Evolutionary conservation across 2,797 vertebrate species (phyloP).

Genomic region (Argya squamiceps): DNA sequence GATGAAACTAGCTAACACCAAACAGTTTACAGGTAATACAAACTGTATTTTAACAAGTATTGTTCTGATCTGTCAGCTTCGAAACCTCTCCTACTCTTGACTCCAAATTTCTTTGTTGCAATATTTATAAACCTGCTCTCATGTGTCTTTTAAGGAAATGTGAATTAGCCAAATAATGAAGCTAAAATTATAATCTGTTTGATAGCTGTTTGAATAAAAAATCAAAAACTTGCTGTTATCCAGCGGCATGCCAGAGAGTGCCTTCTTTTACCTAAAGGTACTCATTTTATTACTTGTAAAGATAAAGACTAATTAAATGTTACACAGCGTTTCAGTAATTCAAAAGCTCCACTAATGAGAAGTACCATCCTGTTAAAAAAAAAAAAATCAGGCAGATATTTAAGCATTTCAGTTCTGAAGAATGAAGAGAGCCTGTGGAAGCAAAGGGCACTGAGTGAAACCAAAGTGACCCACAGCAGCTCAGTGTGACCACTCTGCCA

Average conservation of each 20-base stretch:
- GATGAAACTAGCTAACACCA: background rate
- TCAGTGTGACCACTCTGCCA: background rate
- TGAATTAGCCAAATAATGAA: slow-evolving; percentile 72
- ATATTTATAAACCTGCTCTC: slow-evolving; percentile 67
- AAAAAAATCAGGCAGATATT: background rate
- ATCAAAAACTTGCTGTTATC: slow-evolving; percentile 57
- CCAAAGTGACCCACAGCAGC: rapidly evolving
- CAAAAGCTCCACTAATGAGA: slow-evolving; percentile 50
- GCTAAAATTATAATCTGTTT: slow-evolving; percentile 65
- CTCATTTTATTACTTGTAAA: slow-evolving; percentile 69
- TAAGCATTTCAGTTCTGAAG: background rate
- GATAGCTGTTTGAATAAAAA: slow-evolving; percentile 68
- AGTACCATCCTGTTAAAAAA: background rate
- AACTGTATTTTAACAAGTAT: slow-evolving; percentile 10
- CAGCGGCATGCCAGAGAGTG: background rate
- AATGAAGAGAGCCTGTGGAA: background rate
- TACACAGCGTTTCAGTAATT: slow-evolving; percentile 65
- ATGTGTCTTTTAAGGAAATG: slow-evolving; percentile 58
- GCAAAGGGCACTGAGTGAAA: background rate
- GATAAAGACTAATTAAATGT: slow-evolving; percentile 74
- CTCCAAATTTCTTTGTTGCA: slow-evolving; percentile 62
- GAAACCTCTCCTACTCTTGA: slow-evolving; percentile 8
- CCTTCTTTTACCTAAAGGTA: slow-evolving; percentile 63
- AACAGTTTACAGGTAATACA: background rate
- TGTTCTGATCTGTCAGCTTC: slow-evolving; percentile 44